Base-by-base conservation (phyloP, 2,113 vertebrate genomes). In the Peromyscus californicus region DNA sequence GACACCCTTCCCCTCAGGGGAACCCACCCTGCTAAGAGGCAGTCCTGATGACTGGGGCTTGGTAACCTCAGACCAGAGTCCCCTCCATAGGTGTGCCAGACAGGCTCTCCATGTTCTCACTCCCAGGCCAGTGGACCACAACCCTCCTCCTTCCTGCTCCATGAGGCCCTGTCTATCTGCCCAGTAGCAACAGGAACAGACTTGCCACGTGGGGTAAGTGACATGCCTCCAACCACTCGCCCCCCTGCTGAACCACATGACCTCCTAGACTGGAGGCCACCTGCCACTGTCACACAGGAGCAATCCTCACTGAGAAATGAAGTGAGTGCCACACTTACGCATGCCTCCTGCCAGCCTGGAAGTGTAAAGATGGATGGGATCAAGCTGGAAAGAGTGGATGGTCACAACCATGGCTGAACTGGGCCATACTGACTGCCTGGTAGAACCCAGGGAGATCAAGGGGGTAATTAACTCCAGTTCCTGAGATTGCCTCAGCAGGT, bases 281-380 rank as follows among this genome's bases (percentile, higher is more conserved):
- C 2, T 1, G 61, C 15, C 36, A 45, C 70, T 51, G 42, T 69
- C 45, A 48, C 51, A 54, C 1, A 24, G 83, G 78, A 65, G 42
- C 21, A 48, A 57, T 29, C 16, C 0, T 88, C 70, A 33, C 51
- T 42, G 36, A 26, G 61, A 67, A 82, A 74, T 61, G 31, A 87
- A 67, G 33, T n/a, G 39, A 67, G 21, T n/a, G 21, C 42, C 89
- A 75, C 31, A 9, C 69, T 51, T 21, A 36, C 54, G 33, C 59
- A 13, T 36, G 26, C 1, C 85, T 31, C 70, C 87, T 57, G 63
- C 36, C 74, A 74, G 31, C 45, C n/a, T 22, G 26, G 48, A 24
- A 39, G 61, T 42, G 10, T 15, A 1, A 0, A 59, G 9, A 13
- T 0, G 4, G 5, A 63, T 4, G 12, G 74, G 26, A 45, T 26